These are phyloP conservation scores for Romanogobio albipinnatus DNA, from an alignment of 2,113 vertebrate species.

Conservation along the genomic window DNA sequence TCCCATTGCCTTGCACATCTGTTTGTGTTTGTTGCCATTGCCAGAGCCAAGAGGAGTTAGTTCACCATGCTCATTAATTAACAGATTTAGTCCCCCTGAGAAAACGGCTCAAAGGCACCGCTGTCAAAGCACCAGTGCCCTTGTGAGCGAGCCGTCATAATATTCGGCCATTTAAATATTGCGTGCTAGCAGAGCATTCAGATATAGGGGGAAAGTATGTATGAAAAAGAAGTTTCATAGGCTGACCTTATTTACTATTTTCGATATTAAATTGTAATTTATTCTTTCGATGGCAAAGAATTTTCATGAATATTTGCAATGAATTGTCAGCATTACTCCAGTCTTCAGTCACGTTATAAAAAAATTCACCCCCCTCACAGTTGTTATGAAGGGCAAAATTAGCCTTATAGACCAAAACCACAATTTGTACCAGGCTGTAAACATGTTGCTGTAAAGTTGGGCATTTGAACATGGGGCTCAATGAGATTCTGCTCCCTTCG, in stretches of 20 bases:
- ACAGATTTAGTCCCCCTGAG: slow-evolving; percentile 56
- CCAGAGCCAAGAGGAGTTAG: slow-evolving; percentile 58
- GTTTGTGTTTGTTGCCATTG: slow-evolving; percentile 43
- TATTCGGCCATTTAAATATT: slow-evolving; percentile 44
- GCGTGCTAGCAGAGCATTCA: slow-evolving; percentile 24
- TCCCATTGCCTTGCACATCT: slow-evolving; percentile 54
- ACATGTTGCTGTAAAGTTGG: no score
- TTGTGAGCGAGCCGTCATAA: slow-evolving; percentile 9
- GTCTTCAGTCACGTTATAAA: neutral
- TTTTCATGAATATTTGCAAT: no score
- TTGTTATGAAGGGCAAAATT: no score
- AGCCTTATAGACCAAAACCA: no score
- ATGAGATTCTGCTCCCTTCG: no score
- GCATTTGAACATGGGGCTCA: no score
- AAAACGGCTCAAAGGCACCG: slow-evolving; percentile 48
- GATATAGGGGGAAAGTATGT: neutral
- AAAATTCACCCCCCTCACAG: no score
- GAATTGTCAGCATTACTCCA: neutral
- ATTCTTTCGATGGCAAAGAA: no score
- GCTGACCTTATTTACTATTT: no score
- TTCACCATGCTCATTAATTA: slow-evolving; percentile 62
- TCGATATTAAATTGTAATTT: no score
- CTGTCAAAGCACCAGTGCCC: slow-evolving; percentile 34
- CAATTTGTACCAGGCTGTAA: no score
- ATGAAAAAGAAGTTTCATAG: no score